Conservation (phyloP, 2,113 vertebrate genomes). For the Lontra canadensis region DNA sequence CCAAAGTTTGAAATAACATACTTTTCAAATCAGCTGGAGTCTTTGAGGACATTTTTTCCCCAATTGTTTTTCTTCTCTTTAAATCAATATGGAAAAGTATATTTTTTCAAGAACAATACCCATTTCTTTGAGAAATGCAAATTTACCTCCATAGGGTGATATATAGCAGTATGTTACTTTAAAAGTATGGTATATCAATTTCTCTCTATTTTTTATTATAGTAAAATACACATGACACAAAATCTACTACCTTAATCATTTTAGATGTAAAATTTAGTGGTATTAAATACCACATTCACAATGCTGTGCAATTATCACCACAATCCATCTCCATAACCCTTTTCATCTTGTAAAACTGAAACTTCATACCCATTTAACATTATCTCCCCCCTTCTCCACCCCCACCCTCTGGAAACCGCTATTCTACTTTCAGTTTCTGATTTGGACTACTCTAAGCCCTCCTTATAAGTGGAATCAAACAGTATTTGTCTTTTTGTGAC, state of each 20-base stretch:
- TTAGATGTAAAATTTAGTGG: neutral
- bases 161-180: neutral
- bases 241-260: neutral
- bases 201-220: neutral
- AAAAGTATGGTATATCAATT: neutral
- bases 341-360: neutral
- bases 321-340: neutral
- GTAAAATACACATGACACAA: neutral
- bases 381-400: neutral
- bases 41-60: neutral
- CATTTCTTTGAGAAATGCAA: neutral
- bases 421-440: neutral
- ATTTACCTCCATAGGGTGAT: neutral
- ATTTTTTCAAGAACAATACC: neutral
- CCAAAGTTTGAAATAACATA: conserved; percentile 16
- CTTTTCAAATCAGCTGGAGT: conserved; percentile 6
- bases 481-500: neutral
- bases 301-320: neutral
- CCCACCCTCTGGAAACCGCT: neutral
- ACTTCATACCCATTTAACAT: neutral
- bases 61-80: conserved; percentile 33
- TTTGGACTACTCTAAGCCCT: neutral
- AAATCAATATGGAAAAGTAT: neutral
- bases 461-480: neutral
- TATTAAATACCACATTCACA: neutral